phyloP scores from a whole-genome alignment of 2,888 invertebrate species.

The Drosophila ezoana region DNA sequence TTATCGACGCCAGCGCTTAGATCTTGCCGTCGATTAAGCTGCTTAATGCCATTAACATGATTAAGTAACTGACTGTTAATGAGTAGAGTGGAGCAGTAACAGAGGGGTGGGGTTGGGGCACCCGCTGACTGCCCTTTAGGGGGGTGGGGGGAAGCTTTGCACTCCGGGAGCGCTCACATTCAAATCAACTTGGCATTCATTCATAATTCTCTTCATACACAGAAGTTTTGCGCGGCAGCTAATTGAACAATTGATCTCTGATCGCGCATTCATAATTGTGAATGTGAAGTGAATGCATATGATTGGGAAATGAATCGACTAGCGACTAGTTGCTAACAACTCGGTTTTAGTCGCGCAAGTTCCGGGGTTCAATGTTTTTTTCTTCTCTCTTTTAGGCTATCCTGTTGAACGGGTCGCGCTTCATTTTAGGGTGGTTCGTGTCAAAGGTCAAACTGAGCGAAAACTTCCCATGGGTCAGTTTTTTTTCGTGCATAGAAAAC shows the following conservation, averaged over 20 bases:
- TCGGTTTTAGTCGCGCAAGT: constrained; percentile 2
- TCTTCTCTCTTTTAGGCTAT: constrained; percentile 23
- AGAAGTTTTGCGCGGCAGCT: constrained; percentile 61
- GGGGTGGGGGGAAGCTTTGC: constrained; percentile 8
- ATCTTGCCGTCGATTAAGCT: constrained; percentile 80
- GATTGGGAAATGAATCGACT: constrained; percentile 19
- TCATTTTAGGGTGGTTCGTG: constrained; percentile 65
- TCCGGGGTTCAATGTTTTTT: constrained; percentile 21
- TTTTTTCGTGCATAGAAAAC: constrained; percentile 54
- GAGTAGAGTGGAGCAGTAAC: neutral
- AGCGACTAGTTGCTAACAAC: constrained; percentile 22
- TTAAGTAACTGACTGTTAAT: constrained; percentile 55
- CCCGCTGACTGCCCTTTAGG: constrained; percentile 38
- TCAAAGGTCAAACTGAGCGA: constrained; percentile 78
- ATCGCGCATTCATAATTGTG: constrained; percentile 61
- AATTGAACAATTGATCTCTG: constrained; percentile 79
- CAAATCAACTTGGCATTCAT: constrained; percentile 54
- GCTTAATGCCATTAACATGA: constrained; percentile 80
- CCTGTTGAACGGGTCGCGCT: constrained; percentile 60
- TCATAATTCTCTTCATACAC: constrained; percentile 57
- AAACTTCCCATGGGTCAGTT: constrained; percentile 79
- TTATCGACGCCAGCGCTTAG: constrained; percentile 76
- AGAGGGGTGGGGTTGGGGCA: constrained; percentile 6
- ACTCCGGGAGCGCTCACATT: constrained; percentile 20
- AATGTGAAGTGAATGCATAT: constrained; percentile 35